phyloP scores from a whole-genome alignment of 1,140 invertebrate genomes.

The Apis laboriosa region DNA sequence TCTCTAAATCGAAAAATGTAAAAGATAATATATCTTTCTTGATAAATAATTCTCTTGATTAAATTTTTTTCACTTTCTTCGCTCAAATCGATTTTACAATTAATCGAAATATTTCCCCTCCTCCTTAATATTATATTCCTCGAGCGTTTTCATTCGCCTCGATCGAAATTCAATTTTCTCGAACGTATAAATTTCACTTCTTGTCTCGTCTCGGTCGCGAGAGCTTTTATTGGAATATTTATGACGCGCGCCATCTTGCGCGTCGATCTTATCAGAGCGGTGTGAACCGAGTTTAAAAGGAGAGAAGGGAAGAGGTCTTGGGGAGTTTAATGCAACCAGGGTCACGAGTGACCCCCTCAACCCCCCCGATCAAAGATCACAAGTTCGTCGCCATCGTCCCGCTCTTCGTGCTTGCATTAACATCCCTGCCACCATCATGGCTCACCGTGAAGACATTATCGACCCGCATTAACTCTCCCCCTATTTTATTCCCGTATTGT shows the following conservation, averaged over 20 bases:
- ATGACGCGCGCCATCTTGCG: conserved; percentile 17
- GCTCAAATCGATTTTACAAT: not conserved
- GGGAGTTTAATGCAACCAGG: conserved; percentile 34
- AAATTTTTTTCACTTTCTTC: too few species aligned
- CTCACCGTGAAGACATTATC: conserved; percentile 49
- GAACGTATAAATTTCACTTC: not conserved
- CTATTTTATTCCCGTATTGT: conserved; percentile 27
- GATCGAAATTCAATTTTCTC: not conserved
- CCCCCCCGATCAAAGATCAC: conserved; percentile 22
- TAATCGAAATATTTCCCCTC: too few species aligned
- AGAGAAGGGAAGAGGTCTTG: not conserved
- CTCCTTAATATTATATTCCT: too few species aligned
- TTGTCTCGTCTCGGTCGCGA: not conserved
- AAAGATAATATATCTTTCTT: too few species aligned
- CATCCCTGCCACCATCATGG: conserved; percentile 30
- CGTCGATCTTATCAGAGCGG: conserved; percentile 38
- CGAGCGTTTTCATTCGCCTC: not conserved
- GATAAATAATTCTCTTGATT: too few species aligned
- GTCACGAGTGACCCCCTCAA: conserved; percentile 26
- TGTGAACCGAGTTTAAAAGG: conserved; percentile 33
- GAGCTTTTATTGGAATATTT: conserved; percentile 39
- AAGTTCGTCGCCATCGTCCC: conserved; percentile 39
- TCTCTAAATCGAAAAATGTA: too few species aligned
- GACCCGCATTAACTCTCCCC: not conserved
- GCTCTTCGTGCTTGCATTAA: conserved; percentile 39